Percentiles rank a stretch among this genome's conserved stretches.
Evolutionary conservation across 2,113 vertebrate species (phyloP).

Genomic region (Dissostichus mawsoni): DNA sequence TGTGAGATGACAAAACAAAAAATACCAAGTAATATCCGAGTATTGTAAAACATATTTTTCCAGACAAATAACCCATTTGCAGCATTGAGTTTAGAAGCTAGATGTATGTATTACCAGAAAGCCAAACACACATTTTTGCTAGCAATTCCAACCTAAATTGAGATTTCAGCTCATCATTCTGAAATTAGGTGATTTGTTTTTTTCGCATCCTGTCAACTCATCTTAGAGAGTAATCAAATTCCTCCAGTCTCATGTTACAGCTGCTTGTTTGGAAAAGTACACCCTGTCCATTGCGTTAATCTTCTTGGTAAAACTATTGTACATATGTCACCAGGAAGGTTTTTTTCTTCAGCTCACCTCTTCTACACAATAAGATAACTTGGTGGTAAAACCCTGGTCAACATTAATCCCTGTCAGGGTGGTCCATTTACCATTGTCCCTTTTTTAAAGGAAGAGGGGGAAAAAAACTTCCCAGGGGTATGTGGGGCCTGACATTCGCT

Average conservation of each 20-base stretch:
- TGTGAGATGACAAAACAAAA: neutral
- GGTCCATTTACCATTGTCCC: conserved; percentile 75
- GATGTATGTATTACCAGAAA: neutral
- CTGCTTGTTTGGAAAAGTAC: conserved; percentile 23
- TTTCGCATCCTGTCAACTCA: conserved; percentile 3
- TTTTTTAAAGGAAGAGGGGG: conserved; percentile 47
- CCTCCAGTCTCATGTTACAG: conserved; percentile 1
- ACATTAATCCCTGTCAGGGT: conserved; percentile 73
- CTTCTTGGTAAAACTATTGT: conserved; percentile 11
- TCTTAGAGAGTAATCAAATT: conserved; percentile 18
- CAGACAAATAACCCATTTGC: neutral
- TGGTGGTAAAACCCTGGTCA: conserved; percentile 56
- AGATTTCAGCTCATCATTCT: conserved; percentile 26
- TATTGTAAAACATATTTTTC: conserved; percentile 1
- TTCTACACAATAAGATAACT: conserved; percentile 42
- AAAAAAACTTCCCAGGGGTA: conserved; percentile 67
- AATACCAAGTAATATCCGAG: neutral
- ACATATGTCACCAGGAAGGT: conserved; percentile 5
- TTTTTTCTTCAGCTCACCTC: conserved; percentile 39
- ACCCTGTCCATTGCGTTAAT: neutral
- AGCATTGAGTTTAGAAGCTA: neutral
- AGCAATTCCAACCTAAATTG: neutral
- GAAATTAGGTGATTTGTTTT: neutral
- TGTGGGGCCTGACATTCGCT: conserved; percentile 75
- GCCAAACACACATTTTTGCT: neutral